Evolutionary conservation across 2,888 invertebrate genomes (phyloP).

Genomic region (Brachypterus glaber): DNA sequence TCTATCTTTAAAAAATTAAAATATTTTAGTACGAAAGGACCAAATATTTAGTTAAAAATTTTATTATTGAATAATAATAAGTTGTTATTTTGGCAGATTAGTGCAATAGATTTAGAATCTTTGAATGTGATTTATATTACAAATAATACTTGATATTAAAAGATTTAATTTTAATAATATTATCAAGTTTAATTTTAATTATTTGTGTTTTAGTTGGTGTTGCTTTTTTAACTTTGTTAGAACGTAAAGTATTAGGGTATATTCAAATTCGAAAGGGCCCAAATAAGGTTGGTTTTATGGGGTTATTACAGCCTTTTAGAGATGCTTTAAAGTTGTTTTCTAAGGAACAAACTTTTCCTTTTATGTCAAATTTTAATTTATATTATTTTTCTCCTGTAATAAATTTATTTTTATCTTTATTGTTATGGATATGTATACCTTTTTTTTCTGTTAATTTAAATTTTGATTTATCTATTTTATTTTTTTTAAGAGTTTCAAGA

Average conservation of each 20-base stretch:
- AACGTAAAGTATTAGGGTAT: slow-evolving; percentile 62
- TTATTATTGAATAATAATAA: slow-evolving; percentile 35
- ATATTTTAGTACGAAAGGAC: slow-evolving; percentile 76
- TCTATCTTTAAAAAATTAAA: slow-evolving; percentile 57
- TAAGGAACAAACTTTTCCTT: slow-evolving; percentile 52
- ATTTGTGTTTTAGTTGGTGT: slow-evolving; percentile 54
- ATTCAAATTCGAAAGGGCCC: slow-evolving; percentile 67
- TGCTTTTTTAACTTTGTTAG: slow-evolving; percentile 62
- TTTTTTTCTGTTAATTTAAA: slow-evolving; percentile 46
- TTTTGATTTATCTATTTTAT: slow-evolving; percentile 51
- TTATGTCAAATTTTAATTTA: slow-evolving; percentile 49
- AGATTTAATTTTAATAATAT: slow-evolving; percentile 34
- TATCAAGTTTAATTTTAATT: slow-evolving; percentile 44
- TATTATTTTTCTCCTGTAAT: slow-evolving; percentile 48
- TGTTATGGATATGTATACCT: slow-evolving; percentile 51
- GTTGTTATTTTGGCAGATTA: slow-evolving; percentile 56
- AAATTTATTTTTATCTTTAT: slow-evolving; percentile 50
- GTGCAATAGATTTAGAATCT: slow-evolving; percentile 64
- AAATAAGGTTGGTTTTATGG: slow-evolving; percentile 56
- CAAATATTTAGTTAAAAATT: slow-evolving; percentile 49
- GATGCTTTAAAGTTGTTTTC: slow-evolving; percentile 65
- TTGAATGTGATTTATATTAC: slow-evolving; percentile 48
- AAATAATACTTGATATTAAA: slow-evolving; percentile 46
- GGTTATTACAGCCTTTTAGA: slow-evolving; percentile 59
- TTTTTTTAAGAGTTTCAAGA: slow-evolving; percentile 55